Conservation (phyloP, 2,113 vertebrate species). For the Herpetotheres cachinnans region DNA sequence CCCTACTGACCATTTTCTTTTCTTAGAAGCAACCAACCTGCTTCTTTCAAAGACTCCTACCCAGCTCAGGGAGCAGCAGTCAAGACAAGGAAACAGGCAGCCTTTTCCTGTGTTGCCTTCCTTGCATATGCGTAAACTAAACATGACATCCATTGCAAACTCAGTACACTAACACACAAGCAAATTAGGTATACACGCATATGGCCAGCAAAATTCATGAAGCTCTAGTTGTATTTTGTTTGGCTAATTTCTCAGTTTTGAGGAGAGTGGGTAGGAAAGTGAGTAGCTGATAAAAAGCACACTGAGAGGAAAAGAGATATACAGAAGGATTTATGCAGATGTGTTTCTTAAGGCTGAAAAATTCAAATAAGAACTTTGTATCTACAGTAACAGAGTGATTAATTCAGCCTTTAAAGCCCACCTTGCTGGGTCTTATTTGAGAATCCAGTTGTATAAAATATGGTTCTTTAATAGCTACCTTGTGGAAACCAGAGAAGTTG, state of each 20-base stretch:
- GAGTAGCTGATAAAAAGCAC: neutral
- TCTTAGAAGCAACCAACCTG: neutral
- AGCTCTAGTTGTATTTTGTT: neutral
- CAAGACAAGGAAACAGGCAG: neutral
- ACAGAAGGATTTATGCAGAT: neutral
- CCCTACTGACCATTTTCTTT: neutral
- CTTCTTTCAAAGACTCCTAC: neutral
- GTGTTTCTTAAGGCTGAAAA: neutral
- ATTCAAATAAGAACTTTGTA: neutral
- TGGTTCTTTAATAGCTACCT: slow-evolving; percentile 55
- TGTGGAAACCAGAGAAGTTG: slow-evolving; percentile 50
- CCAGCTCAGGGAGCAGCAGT: neutral
- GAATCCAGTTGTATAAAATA: slow-evolving; percentile 41
- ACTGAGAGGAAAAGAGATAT: neutral
- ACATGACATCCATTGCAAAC: neutral
- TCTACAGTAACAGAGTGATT: neutral
- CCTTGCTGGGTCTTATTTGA: slow-evolving; percentile 38
- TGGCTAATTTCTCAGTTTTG: neutral
- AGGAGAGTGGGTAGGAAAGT: neutral
- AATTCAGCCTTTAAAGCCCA: slow-evolving; percentile 51
- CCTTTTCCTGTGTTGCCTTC: neutral
- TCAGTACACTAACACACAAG: neutral
- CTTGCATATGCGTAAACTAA: neutral
- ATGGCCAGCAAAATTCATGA: neutral
- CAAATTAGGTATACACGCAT: neutral